Conservation (phyloP, 2,113 vertebrate species). For the Neotragus pygmaeus region DNA sequence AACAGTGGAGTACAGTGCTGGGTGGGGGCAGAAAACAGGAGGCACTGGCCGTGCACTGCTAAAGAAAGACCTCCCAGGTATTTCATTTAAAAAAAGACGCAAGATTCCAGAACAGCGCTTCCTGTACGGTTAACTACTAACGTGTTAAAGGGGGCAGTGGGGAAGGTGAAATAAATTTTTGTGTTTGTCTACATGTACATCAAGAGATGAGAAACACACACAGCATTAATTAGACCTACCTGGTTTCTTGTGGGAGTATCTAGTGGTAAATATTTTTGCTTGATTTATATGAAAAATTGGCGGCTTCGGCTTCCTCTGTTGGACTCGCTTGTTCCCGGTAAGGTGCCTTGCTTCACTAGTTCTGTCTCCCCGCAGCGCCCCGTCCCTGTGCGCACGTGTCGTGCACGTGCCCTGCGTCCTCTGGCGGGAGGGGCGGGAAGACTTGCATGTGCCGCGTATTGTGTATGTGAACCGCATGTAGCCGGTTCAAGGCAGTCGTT, state of each 20-base stretch:
- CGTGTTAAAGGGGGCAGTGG: neutral
- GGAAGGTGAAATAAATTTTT: neutral
- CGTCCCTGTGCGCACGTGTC: rapidly evolving
- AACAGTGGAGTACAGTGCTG: neutral
- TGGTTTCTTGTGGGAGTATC: neutral
- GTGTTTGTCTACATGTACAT: neutral
- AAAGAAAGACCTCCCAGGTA: neutral
- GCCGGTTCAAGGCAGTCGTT: neutral
- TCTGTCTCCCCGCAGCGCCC: neutral
- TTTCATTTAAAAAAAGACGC: neutral
- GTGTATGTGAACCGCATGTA: neutral
- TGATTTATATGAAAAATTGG: neutral
- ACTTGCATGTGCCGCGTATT: neutral
- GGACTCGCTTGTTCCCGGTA: neutral
- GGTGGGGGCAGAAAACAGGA: neutral
- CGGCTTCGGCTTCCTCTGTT: neutral
- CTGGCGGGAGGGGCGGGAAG: no score
- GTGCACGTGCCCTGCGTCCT: neutral
- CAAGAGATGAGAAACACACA: neutral
- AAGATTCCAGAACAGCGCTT: neutral
- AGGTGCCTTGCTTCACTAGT: neutral
- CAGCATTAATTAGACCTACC: neutral
- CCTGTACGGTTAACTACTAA: neutral
- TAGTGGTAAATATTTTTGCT: neutral
- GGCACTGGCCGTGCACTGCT: neutral